phyloP scores from a whole-genome alignment of 1,140 invertebrate genomes.

The Drosophila kurseongensis region DNA sequence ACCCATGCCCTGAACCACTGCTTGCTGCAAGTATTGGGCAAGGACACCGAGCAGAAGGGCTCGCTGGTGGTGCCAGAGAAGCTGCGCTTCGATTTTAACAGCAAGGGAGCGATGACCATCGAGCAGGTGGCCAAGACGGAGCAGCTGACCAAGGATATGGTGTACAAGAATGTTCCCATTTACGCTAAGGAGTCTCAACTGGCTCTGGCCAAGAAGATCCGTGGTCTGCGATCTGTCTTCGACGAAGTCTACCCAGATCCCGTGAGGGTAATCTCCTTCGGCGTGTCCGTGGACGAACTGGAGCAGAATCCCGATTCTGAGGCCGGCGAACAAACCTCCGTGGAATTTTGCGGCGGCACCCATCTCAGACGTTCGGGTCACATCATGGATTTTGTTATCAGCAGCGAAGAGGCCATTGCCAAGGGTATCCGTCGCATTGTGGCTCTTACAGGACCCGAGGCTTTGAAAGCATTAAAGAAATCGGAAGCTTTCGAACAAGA shows the following conservation, averaged over 20 bases:
- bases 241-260: slow-evolving; percentile 99
- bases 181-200: slow-evolving; percentile 94
- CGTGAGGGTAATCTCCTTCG: slow-evolving; percentile 97
- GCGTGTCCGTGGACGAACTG: slow-evolving; percentile 95
- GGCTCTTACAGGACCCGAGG: slow-evolving; percentile 97
- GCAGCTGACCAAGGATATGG: slow-evolving; percentile 91
- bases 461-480: slow-evolving; percentile 93
- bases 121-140: slow-evolving; percentile 95
- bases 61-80: slow-evolving; percentile 99
- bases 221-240: slow-evolving; percentile 98
- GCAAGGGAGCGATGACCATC: slow-evolving; percentile 95
- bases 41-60: slow-evolving; percentile 97
- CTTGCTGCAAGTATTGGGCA: slow-evolving; percentile 94
- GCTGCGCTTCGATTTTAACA: slow-evolving; percentile 98
- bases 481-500: slow-evolving; percentile 91
- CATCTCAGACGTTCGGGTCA: slow-evolving; percentile 96
- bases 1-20: slow-evolving; percentile 99
- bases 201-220: slow-evolving; percentile 91
- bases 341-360: slow-evolving; percentile 99
- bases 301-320: slow-evolving; percentile 93
- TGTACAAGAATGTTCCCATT: slow-evolving; percentile 92
- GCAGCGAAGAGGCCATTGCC: slow-evolving; percentile 99
- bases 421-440: slow-evolving; percentile 99
- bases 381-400: slow-evolving; percentile 97
- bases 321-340: slow-evolving; percentile 93